Base-by-base conservation (phyloP, 2,888 invertebrate genomes). In the Hipparchia sbordonii region DNA sequence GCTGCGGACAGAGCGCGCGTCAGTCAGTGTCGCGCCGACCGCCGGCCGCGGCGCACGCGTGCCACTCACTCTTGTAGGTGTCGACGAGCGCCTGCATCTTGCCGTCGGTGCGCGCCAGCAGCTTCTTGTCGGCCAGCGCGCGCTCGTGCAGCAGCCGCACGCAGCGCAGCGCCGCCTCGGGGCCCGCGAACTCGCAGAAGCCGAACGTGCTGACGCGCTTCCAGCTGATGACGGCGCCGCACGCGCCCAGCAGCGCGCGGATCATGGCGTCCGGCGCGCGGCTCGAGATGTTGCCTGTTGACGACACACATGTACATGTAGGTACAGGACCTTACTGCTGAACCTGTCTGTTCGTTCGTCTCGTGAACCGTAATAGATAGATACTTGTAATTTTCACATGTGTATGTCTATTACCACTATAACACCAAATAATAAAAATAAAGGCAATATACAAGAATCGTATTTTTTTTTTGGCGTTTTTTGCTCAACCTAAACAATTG, bases 171-270 rank as follows among this genome's bases (percentile, higher is more conserved):
- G 99, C 99, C 33, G 99, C 97, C 91, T 99, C 98, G 23, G 99
- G 99, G 73, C 91, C 94, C 78, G 97, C 98, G 90, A 98, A 98
- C 94, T 99, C 99, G 93, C 99, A 98, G 94, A 99, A 99, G 9
- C 99, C 99, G 91, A 99, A 99, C 1, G 98, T 98, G 87, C 98
- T 98, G 23, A 99, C 99, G 74, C 99, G 95, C 91, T 99, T 99
- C 99, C 99, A 99, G 81, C 97, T 97, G 12, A 98, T 95, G 67
- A 99, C 98, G 76, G 97, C 96, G 4, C 99, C 99, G 94, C 99
- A 99, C 71, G 98, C 96, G 84, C 97, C 96, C 70, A 99, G 94
- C 85, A 99, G 96, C 81, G 97, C 97, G 79, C 98, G 96, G 57
- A 99, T 97, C 97, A 99, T 97, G 9, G 97, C 95, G 90, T 99